A percentile compares a stretch with the other conserved stretches of the same genome.
phyloP scores from a whole-genome alignment of 2,113 vertebrate genomes.

The Muscicapa adusta region DNA sequence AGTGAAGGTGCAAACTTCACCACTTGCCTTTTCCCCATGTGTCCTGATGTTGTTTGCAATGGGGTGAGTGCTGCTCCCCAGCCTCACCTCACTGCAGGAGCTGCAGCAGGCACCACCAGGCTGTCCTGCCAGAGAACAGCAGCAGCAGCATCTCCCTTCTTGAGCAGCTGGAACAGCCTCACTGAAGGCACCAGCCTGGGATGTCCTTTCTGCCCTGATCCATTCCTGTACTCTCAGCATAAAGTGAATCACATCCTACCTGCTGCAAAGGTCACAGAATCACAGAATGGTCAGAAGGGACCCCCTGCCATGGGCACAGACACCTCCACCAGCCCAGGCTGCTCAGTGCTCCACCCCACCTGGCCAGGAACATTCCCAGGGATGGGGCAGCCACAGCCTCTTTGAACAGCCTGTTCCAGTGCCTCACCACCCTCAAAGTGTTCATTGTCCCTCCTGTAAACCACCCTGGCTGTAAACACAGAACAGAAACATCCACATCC shows the following conservation, averaged over 20 bases:
- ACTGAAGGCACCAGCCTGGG: background rate
- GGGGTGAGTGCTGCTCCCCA: accelerated
- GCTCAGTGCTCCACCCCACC: background rate
- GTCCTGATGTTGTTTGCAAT: background rate
- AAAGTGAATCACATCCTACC: background rate
- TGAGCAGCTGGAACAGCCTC: background rate
- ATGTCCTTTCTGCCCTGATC: background rate
- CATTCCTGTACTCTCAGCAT: accelerated
- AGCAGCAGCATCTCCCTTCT: background rate
- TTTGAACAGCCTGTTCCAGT: background rate
- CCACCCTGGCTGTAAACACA: background rate
- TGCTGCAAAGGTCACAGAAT: background rate
- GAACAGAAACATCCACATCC: background rate
- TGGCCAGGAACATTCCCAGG: background rate
- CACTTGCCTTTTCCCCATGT: background rate
- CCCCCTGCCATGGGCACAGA: background rate
- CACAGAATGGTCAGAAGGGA: background rate
- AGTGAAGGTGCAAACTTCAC: background rate
- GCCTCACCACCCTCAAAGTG: background rate
- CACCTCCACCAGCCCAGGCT: background rate
- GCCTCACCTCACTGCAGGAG: background rate
- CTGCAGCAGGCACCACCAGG: background rate
- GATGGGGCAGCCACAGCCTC: background rate
- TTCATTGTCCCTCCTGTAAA: background rate
- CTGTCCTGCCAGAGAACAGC: background rate